These are phyloP conservation scores for Dromius quadrimaculatus DNA, from an alignment of 2,888 invertebrate species.

Conservation along the genomic window DNA sequence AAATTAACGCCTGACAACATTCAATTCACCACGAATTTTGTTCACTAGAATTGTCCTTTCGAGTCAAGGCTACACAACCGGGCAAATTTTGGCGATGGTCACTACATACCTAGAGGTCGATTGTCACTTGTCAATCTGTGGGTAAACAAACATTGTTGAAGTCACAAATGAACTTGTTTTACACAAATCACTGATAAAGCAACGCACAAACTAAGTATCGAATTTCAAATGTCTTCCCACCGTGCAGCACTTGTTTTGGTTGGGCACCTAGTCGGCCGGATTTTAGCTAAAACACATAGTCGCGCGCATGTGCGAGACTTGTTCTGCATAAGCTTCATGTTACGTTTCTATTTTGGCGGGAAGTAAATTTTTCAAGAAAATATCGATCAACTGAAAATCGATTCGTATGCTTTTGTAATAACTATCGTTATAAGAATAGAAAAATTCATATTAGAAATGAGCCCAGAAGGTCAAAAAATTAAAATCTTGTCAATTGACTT, in stretches of 20 bases:
- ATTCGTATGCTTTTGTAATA: no score
- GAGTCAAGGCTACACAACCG: slow-evolving; percentile 47
- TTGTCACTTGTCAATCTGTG: slow-evolving; percentile 40
- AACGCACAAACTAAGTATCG: slow-evolving; percentile 47
- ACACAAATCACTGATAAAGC: slow-evolving; percentile 37
- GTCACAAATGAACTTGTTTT: slow-evolving; percentile 13
- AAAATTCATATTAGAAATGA: no score
- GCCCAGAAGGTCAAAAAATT: no score
- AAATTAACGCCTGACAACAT: slow-evolving; percentile 41
- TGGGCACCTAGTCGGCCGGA: slow-evolving; percentile 63
- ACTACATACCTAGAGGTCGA: slow-evolving; percentile 43
- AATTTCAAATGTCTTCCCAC: slow-evolving; percentile 49
- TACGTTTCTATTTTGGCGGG: slow-evolving; percentile 42
- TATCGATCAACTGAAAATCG: not conserved
- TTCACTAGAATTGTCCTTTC: slow-evolving; percentile 39
- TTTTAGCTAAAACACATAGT: slow-evolving; percentile 56
- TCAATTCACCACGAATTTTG: slow-evolving; percentile 27
- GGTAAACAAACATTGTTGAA: slow-evolving; percentile 36
- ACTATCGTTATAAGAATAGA: no score
- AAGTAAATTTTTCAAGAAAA: not conserved
- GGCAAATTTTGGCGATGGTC: slow-evolving; percentile 45
- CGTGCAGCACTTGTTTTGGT: slow-evolving; percentile 64
- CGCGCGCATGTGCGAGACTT: slow-evolving; percentile 58
- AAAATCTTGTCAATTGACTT: no score
- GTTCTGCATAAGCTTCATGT: slow-evolving; percentile 27